Percentiles rank a stretch among this genome's conserved stretches.
Evolutionary conservation across 2,888 invertebrate genomes (phyloP).

Genomic region (Leptinotarsa haldemani): DNA sequence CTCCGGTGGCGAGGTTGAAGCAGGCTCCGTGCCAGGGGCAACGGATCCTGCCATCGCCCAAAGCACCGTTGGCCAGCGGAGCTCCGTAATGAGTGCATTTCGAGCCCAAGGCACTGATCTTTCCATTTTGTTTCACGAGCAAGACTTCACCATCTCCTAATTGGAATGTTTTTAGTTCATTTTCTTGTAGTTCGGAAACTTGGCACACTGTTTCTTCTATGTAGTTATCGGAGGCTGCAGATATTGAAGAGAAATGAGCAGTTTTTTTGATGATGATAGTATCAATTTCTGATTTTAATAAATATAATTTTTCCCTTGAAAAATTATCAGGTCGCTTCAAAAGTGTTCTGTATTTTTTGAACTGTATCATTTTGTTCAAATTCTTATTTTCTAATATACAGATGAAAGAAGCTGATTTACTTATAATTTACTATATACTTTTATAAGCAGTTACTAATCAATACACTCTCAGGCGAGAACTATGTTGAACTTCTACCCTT

Average conservation of each 20-base stretch:
- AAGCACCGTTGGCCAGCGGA: constrained; percentile 82
- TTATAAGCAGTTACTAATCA: no score
- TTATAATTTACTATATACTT: no score
- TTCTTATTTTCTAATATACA: no score
- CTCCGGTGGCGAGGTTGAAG: constrained; percentile 89
- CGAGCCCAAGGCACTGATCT: constrained; percentile 84
- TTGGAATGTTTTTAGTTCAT: constrained; percentile 84
- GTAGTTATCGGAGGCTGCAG: constrained; percentile 65
- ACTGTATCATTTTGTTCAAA: no score
- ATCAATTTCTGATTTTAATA: no score
- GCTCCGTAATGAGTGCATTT: constrained; percentile 97
- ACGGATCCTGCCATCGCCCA: constrained; percentile 85
- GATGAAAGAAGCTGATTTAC: no score
- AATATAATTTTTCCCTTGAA: no score
- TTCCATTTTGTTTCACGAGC: constrained; percentile 86
- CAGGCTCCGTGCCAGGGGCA: constrained; percentile 99
- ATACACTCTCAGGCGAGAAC: no score
- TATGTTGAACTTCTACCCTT: no score
- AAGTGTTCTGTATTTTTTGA: no score
- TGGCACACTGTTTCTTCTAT: constrained; percentile 82
- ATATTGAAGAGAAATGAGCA: background rate
- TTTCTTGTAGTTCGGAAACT: constrained; percentile 77
- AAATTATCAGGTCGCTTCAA: no score
- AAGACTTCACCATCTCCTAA: constrained; percentile 81
- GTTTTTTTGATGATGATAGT: no score